Conservation (phyloP, 1,140 invertebrate species). For the Oscheius sp. region DNA sequence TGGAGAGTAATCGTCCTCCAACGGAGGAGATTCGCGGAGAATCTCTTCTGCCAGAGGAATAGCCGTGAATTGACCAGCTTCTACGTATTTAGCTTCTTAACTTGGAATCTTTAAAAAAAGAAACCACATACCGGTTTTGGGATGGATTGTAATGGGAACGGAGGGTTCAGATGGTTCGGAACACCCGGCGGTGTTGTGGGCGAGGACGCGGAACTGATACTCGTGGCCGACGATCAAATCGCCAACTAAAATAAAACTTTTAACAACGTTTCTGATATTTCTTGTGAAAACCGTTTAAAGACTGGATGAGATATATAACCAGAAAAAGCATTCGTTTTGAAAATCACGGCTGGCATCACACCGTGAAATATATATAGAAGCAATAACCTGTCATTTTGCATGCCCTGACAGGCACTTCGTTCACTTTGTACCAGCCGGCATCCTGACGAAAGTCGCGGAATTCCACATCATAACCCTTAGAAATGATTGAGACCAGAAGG, state of each 20-base stretch:
- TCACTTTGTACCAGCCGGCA: slow-evolving; percentile 57
- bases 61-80: slow-evolving; percentile 57
- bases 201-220: slow-evolving; percentile 59
- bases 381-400: slow-evolving; percentile 56
- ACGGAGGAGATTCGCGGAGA: slow-evolving; percentile 56
- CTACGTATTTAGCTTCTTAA: slow-evolving; percentile 52
- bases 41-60: slow-evolving; percentile 57
- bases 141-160: slow-evolving; percentile 51
- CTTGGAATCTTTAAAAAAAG: background rate
- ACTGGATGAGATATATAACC: too few relatives aligned
- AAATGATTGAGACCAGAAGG: background rate
- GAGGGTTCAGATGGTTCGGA: slow-evolving; percentile 59
- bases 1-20: slow-evolving; percentile 57
- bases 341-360: slow-evolving; percentile 10
- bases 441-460: slow-evolving; percentile 60
- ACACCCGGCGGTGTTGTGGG: slow-evolving; percentile 54
- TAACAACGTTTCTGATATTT: background rate
- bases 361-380: too few relatives aligned
- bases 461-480: slow-evolving; percentile 58
- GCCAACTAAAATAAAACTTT: slow-evolving; percentile 40
- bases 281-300: slow-evolving; percentile 22
- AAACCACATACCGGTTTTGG: slow-evolving; percentile 31
- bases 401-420: slow-evolving; percentile 50
- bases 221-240: slow-evolving; percentile 55
- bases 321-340: slow-evolving; percentile 10